Evolutionary conservation across 2,888 invertebrate genomes (phyloP).

Genomic region (Sphaerophoria rueppellii): DNA sequence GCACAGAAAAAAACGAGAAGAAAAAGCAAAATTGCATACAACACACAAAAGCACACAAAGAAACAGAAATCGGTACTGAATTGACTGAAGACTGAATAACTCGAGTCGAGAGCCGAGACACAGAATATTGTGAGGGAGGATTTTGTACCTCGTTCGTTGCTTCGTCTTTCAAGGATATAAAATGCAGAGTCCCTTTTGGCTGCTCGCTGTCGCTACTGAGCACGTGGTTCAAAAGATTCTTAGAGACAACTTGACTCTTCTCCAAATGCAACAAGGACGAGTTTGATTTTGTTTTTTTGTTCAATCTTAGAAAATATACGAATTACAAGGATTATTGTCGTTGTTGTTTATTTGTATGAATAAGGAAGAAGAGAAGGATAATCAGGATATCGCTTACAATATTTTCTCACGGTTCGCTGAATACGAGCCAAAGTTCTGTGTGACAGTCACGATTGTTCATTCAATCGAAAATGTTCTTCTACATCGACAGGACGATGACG

Average conservation of each 20-base stretch:
- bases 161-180: slow-evolving; percentile 8
- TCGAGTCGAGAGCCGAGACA: slow-evolving; percentile 38
- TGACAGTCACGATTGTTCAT: slow-evolving; percentile 70
- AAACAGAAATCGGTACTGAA: slow-evolving; percentile 16
- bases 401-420: slow-evolving; percentile 47
- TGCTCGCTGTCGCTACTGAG: slow-evolving; percentile 6
- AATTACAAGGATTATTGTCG: slow-evolving; percentile 44
- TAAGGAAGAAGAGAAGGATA: slow-evolving; percentile 14
- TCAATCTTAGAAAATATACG: slow-evolving; percentile 14
- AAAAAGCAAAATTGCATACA: neutral
- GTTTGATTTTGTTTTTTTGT: slow-evolving; percentile 28
- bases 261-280: slow-evolving; percentile 64
- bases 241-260: slow-evolving; percentile 25
- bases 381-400: slow-evolving; percentile 47
- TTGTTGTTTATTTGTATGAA: neutral
- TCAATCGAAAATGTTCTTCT: slow-evolving; percentile 67
- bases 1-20: slow-evolving; percentile 13
- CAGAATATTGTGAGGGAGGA: slow-evolving; percentile 43
- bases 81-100: slow-evolving; percentile 5
- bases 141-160: neutral
- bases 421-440: slow-evolving; percentile 54
- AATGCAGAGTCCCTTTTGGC: slow-evolving; percentile 1
- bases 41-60: slow-evolving; percentile 34
- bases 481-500: neutral
- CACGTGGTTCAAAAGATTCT: slow-evolving; percentile 33